These are phyloP conservation scores for Argyresthia goedartella DNA, from an alignment of 2,888 invertebrate genomes.

Conservation along the genomic window DNA sequence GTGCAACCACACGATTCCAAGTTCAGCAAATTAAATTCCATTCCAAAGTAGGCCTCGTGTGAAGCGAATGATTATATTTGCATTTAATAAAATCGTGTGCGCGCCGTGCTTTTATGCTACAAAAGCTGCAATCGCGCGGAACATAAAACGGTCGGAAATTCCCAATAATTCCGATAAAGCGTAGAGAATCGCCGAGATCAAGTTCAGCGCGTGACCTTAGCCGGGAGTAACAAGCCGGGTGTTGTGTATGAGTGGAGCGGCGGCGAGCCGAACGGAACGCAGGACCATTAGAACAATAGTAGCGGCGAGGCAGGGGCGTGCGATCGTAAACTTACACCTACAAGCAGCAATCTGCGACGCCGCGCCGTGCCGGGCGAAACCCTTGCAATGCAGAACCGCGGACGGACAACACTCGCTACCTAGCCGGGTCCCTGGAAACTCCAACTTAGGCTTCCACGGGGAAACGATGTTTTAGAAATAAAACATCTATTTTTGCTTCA, in stretches of 20 bases:
- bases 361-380: neutral
- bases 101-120: neutral
- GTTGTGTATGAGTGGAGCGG: slow-evolving; percentile 27
- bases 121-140: neutral
- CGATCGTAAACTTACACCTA: slow-evolving; percentile 10
- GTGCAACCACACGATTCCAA: neutral
- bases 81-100: neutral
- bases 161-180: slow-evolving; percentile 39
- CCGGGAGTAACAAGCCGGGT: slow-evolving; percentile 39
- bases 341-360: neutral
- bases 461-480: too few relatives aligned
- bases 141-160: slow-evolving; percentile 8
- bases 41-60: too few relatives aligned
- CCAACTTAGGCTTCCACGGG: too few relatives aligned
- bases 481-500: too few relatives aligned
- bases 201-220: slow-evolving; percentile 50
- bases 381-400: neutral
- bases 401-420: too few relatives aligned
- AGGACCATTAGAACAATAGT: slow-evolving; percentile 60
- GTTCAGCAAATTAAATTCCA: too few relatives aligned
- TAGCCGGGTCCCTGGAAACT: too few relatives aligned
- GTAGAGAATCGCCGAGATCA: slow-evolving; percentile 46
- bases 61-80: too few relatives aligned
- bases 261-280: slow-evolving; percentile 14
- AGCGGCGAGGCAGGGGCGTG: slow-evolving; percentile 24